These are phyloP conservation scores for Branchellion lobata DNA, from an alignment of 2,888 invertebrate species.

Conservation along the genomic window DNA sequence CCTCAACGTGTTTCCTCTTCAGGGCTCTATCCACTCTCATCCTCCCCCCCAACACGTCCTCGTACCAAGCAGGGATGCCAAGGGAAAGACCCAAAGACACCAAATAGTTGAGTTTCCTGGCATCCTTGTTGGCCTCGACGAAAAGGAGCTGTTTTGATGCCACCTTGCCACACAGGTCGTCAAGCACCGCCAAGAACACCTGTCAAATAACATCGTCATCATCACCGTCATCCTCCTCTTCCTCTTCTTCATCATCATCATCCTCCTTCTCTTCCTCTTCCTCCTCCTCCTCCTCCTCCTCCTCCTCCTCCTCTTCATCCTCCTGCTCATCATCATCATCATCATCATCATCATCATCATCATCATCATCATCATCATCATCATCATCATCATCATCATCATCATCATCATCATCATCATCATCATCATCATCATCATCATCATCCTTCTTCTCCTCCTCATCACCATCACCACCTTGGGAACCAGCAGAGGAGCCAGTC, in stretches of 20 bases:
- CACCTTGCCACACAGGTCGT: constrained; percentile 57
- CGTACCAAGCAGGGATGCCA: constrained; percentile 58
- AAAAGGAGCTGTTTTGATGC: constrained; percentile 57
- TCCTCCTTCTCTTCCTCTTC: background rate
- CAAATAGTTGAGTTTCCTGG: constrained; percentile 50
- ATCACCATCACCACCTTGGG: background rate
- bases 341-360: constrained; percentile 17
- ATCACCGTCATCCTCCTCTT: background rate
- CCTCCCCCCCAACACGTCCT: constrained; percentile 51
- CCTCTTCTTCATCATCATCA: background rate
- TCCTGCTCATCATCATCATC: constrained; percentile 26
- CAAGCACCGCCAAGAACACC: constrained; percentile 59
- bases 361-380: background rate
- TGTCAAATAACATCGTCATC: too few species aligned
- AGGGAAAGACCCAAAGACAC: constrained; percentile 57
- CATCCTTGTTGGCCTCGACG: constrained; percentile 41
- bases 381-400: background rate
- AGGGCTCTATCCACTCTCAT: constrained; percentile 41
- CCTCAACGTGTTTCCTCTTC: too few species aligned
- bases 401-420: background rate
- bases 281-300: background rate
- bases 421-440: background rate
- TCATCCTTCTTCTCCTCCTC: background rate
- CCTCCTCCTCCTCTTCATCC: background rate
- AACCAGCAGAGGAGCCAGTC: background rate